Percentiles rank a stretch among this genome's conserved stretches.
phyloP scores from a whole-genome alignment of 2,888 invertebrate species.

The Diabrotica balteata region DNA sequence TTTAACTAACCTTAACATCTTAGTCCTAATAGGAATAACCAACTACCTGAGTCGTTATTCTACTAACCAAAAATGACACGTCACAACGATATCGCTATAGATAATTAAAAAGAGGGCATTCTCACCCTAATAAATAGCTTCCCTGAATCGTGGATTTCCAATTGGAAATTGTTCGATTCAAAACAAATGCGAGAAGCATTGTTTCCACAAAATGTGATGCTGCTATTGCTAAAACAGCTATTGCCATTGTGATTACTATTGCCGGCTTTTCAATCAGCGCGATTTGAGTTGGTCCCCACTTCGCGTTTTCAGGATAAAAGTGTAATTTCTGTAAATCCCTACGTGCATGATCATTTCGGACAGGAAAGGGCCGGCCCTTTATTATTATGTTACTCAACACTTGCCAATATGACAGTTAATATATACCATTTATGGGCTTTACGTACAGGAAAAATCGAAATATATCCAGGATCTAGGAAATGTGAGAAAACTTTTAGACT shows the following conservation, averaged over 20 bases:
- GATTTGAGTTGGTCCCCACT: constrained; percentile 37
- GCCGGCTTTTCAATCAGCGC: constrained; percentile 39
- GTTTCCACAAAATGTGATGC: constrained; percentile 29
- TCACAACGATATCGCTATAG: too few species aligned
- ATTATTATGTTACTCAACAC: too few species aligned
- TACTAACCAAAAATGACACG: too few species aligned
- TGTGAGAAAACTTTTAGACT: too few species aligned
- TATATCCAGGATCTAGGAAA: too few species aligned
- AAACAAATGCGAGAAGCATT: constrained; percentile 31
- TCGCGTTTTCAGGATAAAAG: constrained; percentile 47
- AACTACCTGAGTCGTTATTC: too few species aligned
- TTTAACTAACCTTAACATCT: too few species aligned
- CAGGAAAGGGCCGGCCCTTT: constrained; percentile 16
- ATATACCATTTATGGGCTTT: too few species aligned
- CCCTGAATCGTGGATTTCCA: neutral
- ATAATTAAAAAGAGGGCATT: neutral
- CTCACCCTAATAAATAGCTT: neutral
- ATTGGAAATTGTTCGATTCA: neutral
- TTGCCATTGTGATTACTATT: constrained; percentile 4
- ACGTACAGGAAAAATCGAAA: too few species aligned
- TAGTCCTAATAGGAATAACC: too few species aligned
- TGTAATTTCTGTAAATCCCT: constrained; percentile 50
- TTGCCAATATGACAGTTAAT: too few species aligned
- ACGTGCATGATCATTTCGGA: constrained; percentile 2
- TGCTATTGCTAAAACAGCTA: neutral